Base-by-base conservation (phyloP, 2,113 vertebrate species). In the Cryptotis parvus region DNA sequence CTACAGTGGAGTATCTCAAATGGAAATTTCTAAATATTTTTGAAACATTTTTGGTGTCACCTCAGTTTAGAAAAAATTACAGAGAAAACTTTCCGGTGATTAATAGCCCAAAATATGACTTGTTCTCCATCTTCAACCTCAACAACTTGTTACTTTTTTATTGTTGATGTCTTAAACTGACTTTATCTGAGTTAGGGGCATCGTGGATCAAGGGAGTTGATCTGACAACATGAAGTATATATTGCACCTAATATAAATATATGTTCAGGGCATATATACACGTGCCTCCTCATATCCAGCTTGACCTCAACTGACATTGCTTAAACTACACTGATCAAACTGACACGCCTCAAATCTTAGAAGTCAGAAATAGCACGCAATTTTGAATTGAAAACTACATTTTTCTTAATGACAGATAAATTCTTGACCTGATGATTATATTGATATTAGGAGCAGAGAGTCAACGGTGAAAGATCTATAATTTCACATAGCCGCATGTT, bases 191-290 rank as follows among this genome's bases (percentile, higher is more conserved):
- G 77, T 37, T 61, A 76, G 78, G 16, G 24, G 26, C 45, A 33
- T 90, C 65, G 22, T 91, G 65, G 91, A 68, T 10, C 87, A 95
- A 94, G 39, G 39, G 70, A 89, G 43, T 90, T 84, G 70, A 76
- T 89, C 77, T 92, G 77, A 92, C 85, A 82, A 35, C 41, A 87
- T 76, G 55, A 89, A 94, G 94, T 65, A 87, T 87, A 82, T 75
- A 61, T 39, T 88, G 27, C 84, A 91, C 33, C 61, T 89, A 77
- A 92, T 91, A 89, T 88, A 91, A 91, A 90, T 79, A 52, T 27
- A 85, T 83, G 63, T 92, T 93, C 24, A 52, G 89, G 78, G 24
- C 52, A 27, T 87, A 45, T 81, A 58, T 96, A 92, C 52, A 90
- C 52, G 22, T 18, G 74, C 24, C 0, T 18, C 9, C 63, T 75